Evolutionary conservation across 1,140 invertebrate genomes (phyloP).

Genomic region (honey bee (Apis mellifera)): DNA sequence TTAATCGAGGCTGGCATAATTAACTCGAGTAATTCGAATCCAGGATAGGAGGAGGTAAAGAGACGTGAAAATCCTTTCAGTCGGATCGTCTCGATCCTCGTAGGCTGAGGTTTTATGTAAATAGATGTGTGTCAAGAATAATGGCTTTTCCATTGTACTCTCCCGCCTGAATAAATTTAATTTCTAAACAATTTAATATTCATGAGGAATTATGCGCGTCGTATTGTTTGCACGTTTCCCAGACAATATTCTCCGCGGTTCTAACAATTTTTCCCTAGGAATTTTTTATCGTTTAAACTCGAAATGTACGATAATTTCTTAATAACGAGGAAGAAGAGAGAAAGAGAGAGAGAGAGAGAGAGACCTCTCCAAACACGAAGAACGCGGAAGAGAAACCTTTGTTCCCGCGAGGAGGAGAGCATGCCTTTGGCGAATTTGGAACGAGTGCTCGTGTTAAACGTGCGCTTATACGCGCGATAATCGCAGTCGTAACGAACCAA

Average conservation of each 20-base stretch:
- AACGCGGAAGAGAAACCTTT: background rate
- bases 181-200: slow-evolving; percentile 59
- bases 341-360: background rate
- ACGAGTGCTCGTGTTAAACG: slow-evolving; percentile 1
- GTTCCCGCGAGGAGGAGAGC: background rate
- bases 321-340: background rate
- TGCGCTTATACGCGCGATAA: slow-evolving; percentile 1
- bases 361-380: too few relatives aligned
- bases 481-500: background rate
- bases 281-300: background rate
- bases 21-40: slow-evolving; percentile 59
- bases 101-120: slow-evolving; percentile 64
- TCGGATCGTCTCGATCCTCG: slow-evolving; percentile 26
- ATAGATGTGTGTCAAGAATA: slow-evolving; percentile 60
- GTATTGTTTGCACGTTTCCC: background rate
- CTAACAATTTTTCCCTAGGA: background rate
- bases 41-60: slow-evolving; percentile 35
- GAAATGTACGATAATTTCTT: too few relatives aligned
- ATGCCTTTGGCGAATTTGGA: background rate
- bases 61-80: slow-evolving; percentile 62
- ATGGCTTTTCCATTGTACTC: slow-evolving; percentile 47
- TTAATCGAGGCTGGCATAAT: slow-evolving; percentile 42
- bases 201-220: background rate
- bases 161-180: slow-evolving; percentile 54
- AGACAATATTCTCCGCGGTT: background rate